Evolutionary conservation across 2,888 invertebrate species (phyloP), one percentile per base, ranked within the genome.

Genomic region (Protodeltote pygarga): DNA sequence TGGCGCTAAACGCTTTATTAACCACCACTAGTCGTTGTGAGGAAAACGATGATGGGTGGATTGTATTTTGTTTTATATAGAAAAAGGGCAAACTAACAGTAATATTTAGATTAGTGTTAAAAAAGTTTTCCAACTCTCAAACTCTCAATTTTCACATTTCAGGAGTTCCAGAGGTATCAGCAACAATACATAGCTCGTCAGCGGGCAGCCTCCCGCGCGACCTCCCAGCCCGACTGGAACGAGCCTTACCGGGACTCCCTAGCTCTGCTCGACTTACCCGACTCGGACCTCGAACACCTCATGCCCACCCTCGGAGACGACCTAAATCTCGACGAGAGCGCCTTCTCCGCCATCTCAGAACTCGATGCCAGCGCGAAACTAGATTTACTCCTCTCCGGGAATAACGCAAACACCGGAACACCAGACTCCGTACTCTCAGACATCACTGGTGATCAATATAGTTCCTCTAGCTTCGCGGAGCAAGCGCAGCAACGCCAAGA

Each of bases 281-380:
- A 92, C 71, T 81, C 88, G 49, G 95, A 95, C 77, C 88, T 95
- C 41, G 95, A 95, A 70, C 94, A 94, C 67, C 85, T 95, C 65
- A 85, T 95, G 75, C 94, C 94, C 9, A 92, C 93, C 19, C 80
- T 94, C 10, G 94, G 93, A 54, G 93, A 93, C 31, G 92, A 93
- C 64, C 94, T 95, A 71, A 89, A 95, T 61, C 79, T 92, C n/a
- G 89, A 89, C 62, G 89, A 91, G 61, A 76, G 81, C 13, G 82
- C 85, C 9, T 73, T 87, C 3, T 83, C 83, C 4, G 85, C 84
- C 48, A 86, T 90, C 35, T 83, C 87, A 1, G 90, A 90, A 51
- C 77, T 90, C 1, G 89, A 89, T 39, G 63, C 80, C 24, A 75
- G 76, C 53, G 63, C 90, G 29, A 93, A 93, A 70, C 77, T 93